Evolutionary conservation across 37 sponge, comb jelly and placozoan genomes (phyloP), one percentile per base, ranked within the genome.

Genomic region (Amphimedon queenslandica): DNA sequence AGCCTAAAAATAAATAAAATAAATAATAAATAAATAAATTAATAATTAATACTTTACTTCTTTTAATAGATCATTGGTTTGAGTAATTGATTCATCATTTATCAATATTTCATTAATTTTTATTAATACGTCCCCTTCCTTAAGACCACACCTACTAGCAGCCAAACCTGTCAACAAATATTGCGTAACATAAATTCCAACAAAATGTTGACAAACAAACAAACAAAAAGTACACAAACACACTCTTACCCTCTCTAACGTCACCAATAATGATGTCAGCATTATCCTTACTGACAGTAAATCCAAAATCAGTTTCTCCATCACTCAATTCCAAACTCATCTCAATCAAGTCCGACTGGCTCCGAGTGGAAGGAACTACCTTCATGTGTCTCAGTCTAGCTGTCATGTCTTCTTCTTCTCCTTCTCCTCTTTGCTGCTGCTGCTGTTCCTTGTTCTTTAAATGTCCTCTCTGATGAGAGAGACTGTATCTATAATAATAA

Each of bases 301-400:
- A 68, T n/a, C 78, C 78, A 1, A 67, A 56, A 18, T 55, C 11
- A 40, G 24, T 68, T 60, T 77, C 78, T 67, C 69, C 69, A 34
- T n/a, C n/a, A n/a, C n/a, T n/a, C n/a, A n/a, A n/a, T n/a, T n/a
- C n/a, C n/a, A n/a, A n/a, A n/a, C n/a, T n/a, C n/a, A n/a, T n/a
- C n/a, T n/a, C n/a, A n/a, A n/a, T n/a, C n/a, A n/a, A n/a, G n/a
- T n/a, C n/a, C n/a, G n/a, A n/a, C n/a, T n/a, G n/a, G n/a, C n/a
- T n/a, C n/a, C n/a, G n/a, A n/a, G n/a, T n/a, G n/a, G n/a, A n/a
- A n/a, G n/a, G n/a, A n/a, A n/a, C n/a, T n/a, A n/a, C n/a, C n/a
- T n/a, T n/a, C n/a, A n/a, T n/a, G n/a, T n/a, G n/a, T n/a, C n/a
- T n/a, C n/a, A n/a, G n/a, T n/a, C n/a, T n/a, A n/a, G n/a, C n/a